Base-by-base conservation (phyloP, 2,113 vertebrate genomes). In the Theristicus caerulescens region DNA sequence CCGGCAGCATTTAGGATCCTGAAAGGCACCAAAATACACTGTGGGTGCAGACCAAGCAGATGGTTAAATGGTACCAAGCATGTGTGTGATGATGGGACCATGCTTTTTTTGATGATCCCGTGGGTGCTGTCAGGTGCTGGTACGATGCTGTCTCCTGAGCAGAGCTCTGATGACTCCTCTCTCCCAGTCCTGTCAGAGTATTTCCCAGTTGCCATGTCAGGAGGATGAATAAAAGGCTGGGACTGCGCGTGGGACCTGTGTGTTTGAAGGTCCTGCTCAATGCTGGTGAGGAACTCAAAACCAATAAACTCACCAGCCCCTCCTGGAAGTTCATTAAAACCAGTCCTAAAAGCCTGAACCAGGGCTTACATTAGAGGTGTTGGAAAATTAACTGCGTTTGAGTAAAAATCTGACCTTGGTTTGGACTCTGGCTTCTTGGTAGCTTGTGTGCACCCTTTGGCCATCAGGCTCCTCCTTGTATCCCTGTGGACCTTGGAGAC, bases 181-280 rank as follows among this genome's bases (percentile, higher is more conserved):
- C 11, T 64, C n/a, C 32, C 5, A 34, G 12, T 78, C 52, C 52
- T 27, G 6, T 57, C 32, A 5, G 62, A 22, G 22, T n/a, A 14
- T 86, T 82, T 80, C 31, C 59, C 58, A 34, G 32, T 81, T 80
- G 8, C 22, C 2, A 0, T 2, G 3, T 57, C 34, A 70, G 59
- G 40, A 64, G 6, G 24, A 44, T 0, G 5, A 36, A 52, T 3
- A 13, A 52, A 8, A 91, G 34, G 15, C 44, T 65, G 46, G 17
- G 6, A 6, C 7, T 24, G 27, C 1, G 2, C 0, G 1, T 11
- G 5, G 65, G 31, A 77, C 19, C 18, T 58, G 5, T 6, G 2
- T 3, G 10, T 55, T 54, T 91, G 72, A 77, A 57, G 42, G 38
- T 25, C 31, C 24, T 29, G 15, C 18, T 88, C 18, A 32, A 0